These are phyloP conservation scores for Cordilura impudica DNA, from an alignment of 2,888 invertebrate species.

Conservation along the genomic window DNA sequence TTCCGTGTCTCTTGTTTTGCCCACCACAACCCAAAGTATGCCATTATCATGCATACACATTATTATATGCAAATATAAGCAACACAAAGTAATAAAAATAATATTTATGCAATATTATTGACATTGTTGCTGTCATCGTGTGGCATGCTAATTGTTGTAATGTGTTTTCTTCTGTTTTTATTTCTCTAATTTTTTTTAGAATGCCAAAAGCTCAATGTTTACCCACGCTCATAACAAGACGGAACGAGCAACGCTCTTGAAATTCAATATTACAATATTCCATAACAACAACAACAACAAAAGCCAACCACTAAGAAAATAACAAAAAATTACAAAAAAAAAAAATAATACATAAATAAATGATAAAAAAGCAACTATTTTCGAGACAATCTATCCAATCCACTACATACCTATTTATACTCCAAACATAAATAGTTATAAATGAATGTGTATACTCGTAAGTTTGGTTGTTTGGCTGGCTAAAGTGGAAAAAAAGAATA, in stretches of 20 bases:
- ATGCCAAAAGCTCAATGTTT: conserved; percentile 47
- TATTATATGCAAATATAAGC: conserved; percentile 19
- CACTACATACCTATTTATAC: conserved; percentile 7
- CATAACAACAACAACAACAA: background rate
- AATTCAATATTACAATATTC: conserved; percentile 51
- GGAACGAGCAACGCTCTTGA: conserved; percentile 54
- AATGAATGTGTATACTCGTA: conserved; percentile 15
- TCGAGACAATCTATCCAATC: conserved; percentile 42
- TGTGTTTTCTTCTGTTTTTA: conserved; percentile 11
- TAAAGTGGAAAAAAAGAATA: conserved; percentile 24
- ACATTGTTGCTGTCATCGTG: conserved; percentile 55
- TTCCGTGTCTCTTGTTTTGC: background rate
- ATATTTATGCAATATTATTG: conserved; percentile 60
- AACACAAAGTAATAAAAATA: conserved; percentile 8
- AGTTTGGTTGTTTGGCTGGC: conserved; percentile 24
- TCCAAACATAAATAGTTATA: conserved; percentile 21
- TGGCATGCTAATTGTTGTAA: conserved; percentile 55
- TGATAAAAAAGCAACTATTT: conserved; percentile 15
- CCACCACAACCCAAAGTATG: background rate
- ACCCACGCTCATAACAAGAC: conserved; percentile 56
- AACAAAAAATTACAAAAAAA: conserved; percentile 2
- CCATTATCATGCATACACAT: background rate
- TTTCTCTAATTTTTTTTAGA: background rate
- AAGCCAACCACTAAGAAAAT: background rate
- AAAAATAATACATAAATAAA: conserved; percentile 33